These are phyloP conservation scores for Clarias fuscus DNA, from an alignment of 2,797 vertebrate genomes.

Conservation along the genomic window DNA sequence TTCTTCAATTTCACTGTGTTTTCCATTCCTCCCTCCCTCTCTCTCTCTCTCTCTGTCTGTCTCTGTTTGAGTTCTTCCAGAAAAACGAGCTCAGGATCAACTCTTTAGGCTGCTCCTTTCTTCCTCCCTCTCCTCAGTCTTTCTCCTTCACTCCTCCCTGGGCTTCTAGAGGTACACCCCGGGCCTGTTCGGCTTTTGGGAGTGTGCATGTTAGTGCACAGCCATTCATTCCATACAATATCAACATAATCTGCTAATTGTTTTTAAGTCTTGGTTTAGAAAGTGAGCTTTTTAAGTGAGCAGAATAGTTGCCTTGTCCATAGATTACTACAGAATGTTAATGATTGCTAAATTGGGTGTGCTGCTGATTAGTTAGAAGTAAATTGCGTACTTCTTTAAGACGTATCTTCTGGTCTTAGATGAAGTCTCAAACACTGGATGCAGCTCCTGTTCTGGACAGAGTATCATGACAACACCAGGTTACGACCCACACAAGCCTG, in stretches of 20 bases:
- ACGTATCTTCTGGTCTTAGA: slow-evolving; percentile 63
- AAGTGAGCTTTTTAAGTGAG: neutral
- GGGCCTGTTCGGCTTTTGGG: slow-evolving; percentile 41
- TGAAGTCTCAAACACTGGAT: slow-evolving; percentile 70
- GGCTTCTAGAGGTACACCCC: slow-evolving; percentile 70
- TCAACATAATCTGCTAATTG: neutral
- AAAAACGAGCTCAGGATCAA: slow-evolving; percentile 77
- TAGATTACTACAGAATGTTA: neutral
- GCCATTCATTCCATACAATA: neutral
- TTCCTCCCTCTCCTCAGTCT: slow-evolving; percentile 63
- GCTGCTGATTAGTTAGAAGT: neutral
- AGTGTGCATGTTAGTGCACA: slow-evolving; percentile 17
- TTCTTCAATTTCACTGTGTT: slow-evolving; percentile 24
- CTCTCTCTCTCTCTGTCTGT: slow-evolving; percentile 28
- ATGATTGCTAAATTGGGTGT: neutral
- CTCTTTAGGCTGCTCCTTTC: slow-evolving; percentile 69
- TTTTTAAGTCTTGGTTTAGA: neutral
- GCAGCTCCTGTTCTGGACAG: slow-evolving; percentile 64
- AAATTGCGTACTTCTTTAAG: neutral
- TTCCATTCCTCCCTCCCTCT: slow-evolving; percentile 24
- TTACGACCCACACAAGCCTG: slow-evolving; percentile 55
- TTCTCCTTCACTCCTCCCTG: slow-evolving; percentile 65
- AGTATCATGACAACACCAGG: slow-evolving; percentile 66
- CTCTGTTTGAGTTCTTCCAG: slow-evolving; percentile 71
- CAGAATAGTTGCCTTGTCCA: neutral